Conservation (phyloP, 2,797 vertebrate species). For the Microhierax caerulescens region DNA sequence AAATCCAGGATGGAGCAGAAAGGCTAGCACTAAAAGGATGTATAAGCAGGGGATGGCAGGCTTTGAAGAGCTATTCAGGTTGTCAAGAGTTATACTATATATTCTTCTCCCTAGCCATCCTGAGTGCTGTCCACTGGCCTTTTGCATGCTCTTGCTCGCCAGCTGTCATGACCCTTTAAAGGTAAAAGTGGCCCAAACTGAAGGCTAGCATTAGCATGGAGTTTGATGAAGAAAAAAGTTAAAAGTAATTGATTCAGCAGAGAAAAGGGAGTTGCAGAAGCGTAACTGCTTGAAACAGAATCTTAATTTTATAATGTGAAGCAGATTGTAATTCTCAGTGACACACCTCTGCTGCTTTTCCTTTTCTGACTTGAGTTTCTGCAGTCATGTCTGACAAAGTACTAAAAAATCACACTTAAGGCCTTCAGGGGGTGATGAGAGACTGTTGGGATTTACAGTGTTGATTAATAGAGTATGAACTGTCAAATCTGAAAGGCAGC, state of each 20-base stretch:
- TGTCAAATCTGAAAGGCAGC: slow-evolving; percentile 6
- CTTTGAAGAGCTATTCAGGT: background rate
- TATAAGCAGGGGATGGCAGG: background rate
- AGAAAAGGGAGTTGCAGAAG: background rate
- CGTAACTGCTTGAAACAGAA: background rate
- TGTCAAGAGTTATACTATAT: background rate
- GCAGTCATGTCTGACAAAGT: background rate
- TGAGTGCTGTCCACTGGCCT: background rate
- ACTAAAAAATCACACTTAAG: background rate
- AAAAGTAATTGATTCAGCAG: background rate
- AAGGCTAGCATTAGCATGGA: background rate
- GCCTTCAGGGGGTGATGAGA: background rate
- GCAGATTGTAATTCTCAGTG: background rate
- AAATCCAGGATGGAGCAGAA: background rate
- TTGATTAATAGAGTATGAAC: slow-evolving; percentile 25
- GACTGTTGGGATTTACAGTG: background rate
- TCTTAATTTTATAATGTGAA: background rate
- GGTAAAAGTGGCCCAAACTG: background rate
- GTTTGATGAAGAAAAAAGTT: background rate
- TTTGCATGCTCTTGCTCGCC: background rate
- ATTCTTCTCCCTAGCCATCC: background rate
- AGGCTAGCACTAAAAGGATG: background rate
- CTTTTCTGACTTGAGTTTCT: background rate
- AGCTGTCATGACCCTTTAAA: background rate
- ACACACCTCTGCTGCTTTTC: background rate